phyloP scores from a whole-genome alignment of 2,888 invertebrate species.

The Disparrhopalites patrizii region DNA sequence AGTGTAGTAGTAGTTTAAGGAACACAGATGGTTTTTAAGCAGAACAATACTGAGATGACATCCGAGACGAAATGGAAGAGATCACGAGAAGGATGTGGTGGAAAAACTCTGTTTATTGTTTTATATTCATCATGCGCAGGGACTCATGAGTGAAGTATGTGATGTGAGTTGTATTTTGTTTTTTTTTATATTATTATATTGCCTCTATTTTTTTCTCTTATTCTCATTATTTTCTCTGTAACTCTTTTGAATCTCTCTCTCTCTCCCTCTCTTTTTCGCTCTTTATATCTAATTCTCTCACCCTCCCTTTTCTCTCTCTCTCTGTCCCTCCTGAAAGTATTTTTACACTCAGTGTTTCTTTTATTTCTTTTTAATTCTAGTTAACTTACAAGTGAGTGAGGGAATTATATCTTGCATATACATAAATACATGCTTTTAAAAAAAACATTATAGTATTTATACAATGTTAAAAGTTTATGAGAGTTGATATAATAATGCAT shows the following conservation, averaged over 20 bases:
- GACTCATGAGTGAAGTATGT: slow-evolving; percentile 9
- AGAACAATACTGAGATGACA: slow-evolving; percentile 31
- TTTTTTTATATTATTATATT: slow-evolving; percentile 26
- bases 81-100: slow-evolving; percentile 26
- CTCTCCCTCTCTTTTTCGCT: background rate
- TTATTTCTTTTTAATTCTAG: too few relatives aligned
- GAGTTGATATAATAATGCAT: too few relatives aligned
- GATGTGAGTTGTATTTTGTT: slow-evolving; percentile 15
- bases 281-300: background rate
- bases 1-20: too few relatives aligned
- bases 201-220: slow-evolving; percentile 2
- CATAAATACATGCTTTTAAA: too few relatives aligned
- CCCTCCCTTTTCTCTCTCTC: background rate
- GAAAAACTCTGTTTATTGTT: slow-evolving; percentile 28
- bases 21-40: slow-evolving; percentile 21
- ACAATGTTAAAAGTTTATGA: too few relatives aligned
- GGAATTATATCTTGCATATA: too few relatives aligned
- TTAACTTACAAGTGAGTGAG: too few relatives aligned
- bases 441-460: too few relatives aligned
- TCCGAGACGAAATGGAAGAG: slow-evolving; percentile 26
- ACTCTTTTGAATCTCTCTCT: background rate
- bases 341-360: too few relatives aligned
- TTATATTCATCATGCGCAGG: slow-evolving; percentile 28
- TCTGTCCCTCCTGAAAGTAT: too few relatives aligned
- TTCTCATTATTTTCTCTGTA: background rate